These are phyloP conservation scores for Hipparchia sbordonii DNA, from an alignment of 2,888 invertebrate genomes.

Conservation along the genomic window DNA sequence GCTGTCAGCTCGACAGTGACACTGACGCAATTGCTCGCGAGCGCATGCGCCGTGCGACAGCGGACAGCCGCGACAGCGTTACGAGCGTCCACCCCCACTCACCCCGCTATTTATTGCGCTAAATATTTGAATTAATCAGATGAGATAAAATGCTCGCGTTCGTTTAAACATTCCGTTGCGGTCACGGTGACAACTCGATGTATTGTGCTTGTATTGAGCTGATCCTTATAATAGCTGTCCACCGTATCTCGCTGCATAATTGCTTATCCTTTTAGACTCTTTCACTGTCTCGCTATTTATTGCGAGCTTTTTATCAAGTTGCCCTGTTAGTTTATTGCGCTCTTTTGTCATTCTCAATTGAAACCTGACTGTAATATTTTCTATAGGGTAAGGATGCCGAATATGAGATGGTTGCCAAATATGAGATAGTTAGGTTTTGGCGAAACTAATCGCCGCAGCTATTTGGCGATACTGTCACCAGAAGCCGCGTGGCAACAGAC, in stretches of 20 bases:
- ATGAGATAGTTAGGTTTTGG: no score
- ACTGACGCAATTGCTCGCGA: conserved; percentile 74
- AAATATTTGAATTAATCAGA: conserved; percentile 83
- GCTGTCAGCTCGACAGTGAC: conserved; percentile 76
- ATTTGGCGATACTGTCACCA: no score
- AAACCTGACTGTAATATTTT: neutral
- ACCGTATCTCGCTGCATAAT: conserved; percentile 44
- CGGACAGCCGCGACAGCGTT: conserved; percentile 52
- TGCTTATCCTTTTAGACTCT: conserved; percentile 34
- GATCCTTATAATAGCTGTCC: conserved; percentile 69
- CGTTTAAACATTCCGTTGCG: conserved; percentile 79
- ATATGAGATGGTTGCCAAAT: no score
- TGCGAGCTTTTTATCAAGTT: conserved; percentile 16
- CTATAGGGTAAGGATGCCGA: no score
- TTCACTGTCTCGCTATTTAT: conserved; percentile 23
- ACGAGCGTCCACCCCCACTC: conserved; percentile 52
- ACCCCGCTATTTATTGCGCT: conserved; percentile 75
- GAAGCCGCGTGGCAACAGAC: no score
- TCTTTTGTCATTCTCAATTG: neutral
- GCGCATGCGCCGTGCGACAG: conserved; percentile 60
- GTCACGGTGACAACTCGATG: conserved; percentile 80
- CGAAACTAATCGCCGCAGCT: no score
- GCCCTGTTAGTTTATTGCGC: conserved; percentile 15
- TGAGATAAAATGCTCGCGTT: conserved; percentile 78
- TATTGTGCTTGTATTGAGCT: conserved; percentile 76